These are phyloP conservation scores for Littorina saxatilis DNA, from an alignment of 1,140 invertebrate species.

Conservation along the genomic window DNA sequence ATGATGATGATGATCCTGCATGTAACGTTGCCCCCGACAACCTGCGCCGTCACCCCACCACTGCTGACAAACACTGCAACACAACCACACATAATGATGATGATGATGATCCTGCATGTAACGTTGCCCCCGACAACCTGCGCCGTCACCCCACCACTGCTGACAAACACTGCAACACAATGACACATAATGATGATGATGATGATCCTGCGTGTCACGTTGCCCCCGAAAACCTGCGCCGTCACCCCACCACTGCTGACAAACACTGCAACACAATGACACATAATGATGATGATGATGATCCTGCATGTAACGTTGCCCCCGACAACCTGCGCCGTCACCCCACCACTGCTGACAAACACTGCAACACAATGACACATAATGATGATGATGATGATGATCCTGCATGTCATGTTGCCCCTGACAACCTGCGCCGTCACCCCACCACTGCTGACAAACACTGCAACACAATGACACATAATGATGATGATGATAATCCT, in stretches of 20 bases:
- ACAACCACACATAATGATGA: no score
- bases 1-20: no score
- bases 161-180: no score
- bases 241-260: slow-evolving; percentile 51
- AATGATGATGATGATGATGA: no score
- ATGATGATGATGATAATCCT: no score
- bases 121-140: no score
- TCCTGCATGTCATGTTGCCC: slow-evolving; percentile 58
- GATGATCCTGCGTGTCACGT: slow-evolving; percentile 57
- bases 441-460: slow-evolving; percentile 52
- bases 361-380: slow-evolving; percentile 45
- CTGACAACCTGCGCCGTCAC: slow-evolving; percentile 49
- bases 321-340: slow-evolving; percentile 47
- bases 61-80: no score
- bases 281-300: not conserved
- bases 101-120: no score
- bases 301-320: slow-evolving; percentile 59
- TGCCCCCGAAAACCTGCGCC: slow-evolving; percentile 49
- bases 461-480: slow-evolving; percentile 40
- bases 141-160: no score
- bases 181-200: no score
- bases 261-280: slow-evolving; percentile 51
- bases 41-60: no score
- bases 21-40: no score
- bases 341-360: slow-evolving; percentile 51